These are phyloP conservation scores for Samia ricini DNA, from an alignment of 1,140 invertebrate species.

Conservation along the genomic window DNA sequence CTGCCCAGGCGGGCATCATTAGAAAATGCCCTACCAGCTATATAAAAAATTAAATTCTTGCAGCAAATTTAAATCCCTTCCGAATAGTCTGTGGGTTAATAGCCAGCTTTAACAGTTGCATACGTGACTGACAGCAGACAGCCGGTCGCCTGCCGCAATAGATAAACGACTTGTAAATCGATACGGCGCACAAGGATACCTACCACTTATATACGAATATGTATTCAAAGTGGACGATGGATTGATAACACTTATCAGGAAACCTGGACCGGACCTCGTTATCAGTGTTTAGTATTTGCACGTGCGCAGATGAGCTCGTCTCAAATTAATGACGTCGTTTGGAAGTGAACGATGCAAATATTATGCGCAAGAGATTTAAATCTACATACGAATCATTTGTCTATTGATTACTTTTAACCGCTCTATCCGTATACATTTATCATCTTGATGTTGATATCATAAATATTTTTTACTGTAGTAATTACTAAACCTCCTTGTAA, in stretches of 20 bases:
- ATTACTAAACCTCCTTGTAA: too few relatives aligned
- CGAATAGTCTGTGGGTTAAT: conserved; percentile 8
- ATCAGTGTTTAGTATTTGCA: neutral
- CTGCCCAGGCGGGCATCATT: too few relatives aligned
- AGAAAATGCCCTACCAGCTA: too few relatives aligned
- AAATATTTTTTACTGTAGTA: too few relatives aligned
- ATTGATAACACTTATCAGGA: neutral
- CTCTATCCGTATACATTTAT: too few relatives aligned
- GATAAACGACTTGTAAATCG: conserved; percentile 22
- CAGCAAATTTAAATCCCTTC: too few relatives aligned
- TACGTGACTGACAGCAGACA: conserved; percentile 54
- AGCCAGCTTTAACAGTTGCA: conserved; percentile 17
- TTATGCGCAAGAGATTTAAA: neutral
- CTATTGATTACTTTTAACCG: too few relatives aligned
- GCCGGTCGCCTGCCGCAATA: conserved; percentile 38
- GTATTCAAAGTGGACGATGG: neutral
- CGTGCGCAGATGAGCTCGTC: neutral
- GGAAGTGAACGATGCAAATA: neutral
- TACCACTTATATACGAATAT: neutral
- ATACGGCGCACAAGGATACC: too few relatives aligned
- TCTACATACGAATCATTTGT: too few relatives aligned
- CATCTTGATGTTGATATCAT: too few relatives aligned
- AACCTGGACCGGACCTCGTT: neutral
- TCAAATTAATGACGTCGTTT: neutral
- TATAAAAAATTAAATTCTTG: too few relatives aligned